A percentile compares a stretch with the other conserved stretches of the same genome.
phyloP scores from a whole-genome alignment of 2,888 invertebrate species.

The Nineta flava region DNA sequence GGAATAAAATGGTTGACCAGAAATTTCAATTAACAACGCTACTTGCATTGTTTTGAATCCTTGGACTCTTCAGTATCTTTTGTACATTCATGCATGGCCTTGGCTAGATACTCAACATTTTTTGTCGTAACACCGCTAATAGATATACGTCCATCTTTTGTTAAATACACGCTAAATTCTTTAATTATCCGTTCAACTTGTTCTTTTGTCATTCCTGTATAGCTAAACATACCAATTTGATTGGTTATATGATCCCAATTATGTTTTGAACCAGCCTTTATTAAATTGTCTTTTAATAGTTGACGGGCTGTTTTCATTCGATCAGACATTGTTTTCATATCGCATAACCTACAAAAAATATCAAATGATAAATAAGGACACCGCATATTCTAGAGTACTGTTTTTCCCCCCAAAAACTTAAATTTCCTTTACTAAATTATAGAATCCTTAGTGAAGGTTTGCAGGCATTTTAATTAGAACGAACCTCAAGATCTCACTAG shows the following conservation, averaged over 20 bases:
- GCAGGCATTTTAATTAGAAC: no score
- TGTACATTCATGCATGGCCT: constrained; percentile 85
- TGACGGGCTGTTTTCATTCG: constrained; percentile 84
- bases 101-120: constrained; percentile 88
- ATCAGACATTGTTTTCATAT: constrained; percentile 96
- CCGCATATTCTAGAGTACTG: no score
- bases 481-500: no score
- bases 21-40: no score
- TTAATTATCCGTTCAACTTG: constrained; percentile 79
- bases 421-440: no score
- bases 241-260: constrained; percentile 93
- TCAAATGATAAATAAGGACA: no score
- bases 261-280: constrained; percentile 63
- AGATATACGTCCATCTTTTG: constrained; percentile 95
- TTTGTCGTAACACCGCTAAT: constrained; percentile 91
- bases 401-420: no score
- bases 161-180: constrained; percentile 85
- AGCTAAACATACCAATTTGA: constrained; percentile 99
- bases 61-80: constrained; percentile 42
- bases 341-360: constrained; percentile 56
- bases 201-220: constrained; percentile 79
- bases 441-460: no score
- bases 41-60: no score
- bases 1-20: no score
- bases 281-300: constrained; percentile 57